Conservation (phyloP, 2,113 vertebrate genomes). For the Ranitomeya variabilis region DNA sequence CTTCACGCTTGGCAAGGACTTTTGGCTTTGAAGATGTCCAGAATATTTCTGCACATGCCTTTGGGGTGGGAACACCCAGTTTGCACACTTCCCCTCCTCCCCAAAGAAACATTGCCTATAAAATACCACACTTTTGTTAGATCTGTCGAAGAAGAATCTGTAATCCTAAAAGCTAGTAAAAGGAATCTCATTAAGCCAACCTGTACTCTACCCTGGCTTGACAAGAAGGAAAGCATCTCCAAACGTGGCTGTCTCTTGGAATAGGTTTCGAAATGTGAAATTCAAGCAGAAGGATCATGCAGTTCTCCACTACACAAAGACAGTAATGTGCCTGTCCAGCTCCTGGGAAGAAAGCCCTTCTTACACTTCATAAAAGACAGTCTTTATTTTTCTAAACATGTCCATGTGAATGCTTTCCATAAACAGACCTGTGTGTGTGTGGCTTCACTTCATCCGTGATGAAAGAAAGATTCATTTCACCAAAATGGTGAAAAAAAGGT, state of each 20-base stretch:
- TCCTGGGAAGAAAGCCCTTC: slow-evolving; percentile 1
- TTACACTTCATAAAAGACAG: slow-evolving; percentile 31
- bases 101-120: too few relatives aligned
- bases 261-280: neutral
- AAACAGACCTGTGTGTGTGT: slow-evolving; percentile 48
- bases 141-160: too few relatives aligned
- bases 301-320: slow-evolving; percentile 14
- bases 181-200: neutral
- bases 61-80: too few relatives aligned
- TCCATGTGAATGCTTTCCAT: neutral
- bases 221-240: too few relatives aligned
- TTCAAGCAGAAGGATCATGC: slow-evolving; percentile 10
- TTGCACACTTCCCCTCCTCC: too few relatives aligned
- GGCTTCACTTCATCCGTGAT: neutral
- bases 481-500: slow-evolving; percentile 1
- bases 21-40: too few relatives aligned
- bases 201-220: neutral
- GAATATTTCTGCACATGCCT: too few relatives aligned
- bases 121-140: too few relatives aligned
- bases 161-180: too few relatives aligned
- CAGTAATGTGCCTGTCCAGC: slow-evolving; percentile 24
- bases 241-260: neutral
- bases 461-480: slow-evolving; percentile 42
- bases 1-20: too few relatives aligned
- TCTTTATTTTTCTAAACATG: slow-evolving; percentile 47